Evolutionary conservation across 2,113 vertebrate species (phyloP), one percentile per base, ranked within the genome.

Genomic region (Pterophyllum scalare): DNA sequence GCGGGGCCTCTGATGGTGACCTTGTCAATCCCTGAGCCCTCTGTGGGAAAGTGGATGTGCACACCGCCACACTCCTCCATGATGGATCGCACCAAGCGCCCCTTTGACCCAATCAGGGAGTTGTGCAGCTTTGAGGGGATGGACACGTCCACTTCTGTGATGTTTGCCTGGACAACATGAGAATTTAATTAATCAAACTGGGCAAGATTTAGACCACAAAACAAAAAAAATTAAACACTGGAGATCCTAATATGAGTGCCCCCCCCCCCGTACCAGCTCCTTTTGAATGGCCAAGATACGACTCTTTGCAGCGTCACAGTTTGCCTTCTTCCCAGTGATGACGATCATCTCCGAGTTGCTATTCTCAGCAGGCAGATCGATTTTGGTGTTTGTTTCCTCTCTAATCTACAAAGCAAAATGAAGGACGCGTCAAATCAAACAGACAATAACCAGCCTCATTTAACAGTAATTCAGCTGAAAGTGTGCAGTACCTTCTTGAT

Each of bases 51-150:
- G 93, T 99, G 98, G 89, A 99, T 99, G 93, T 99, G 98, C 62
- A 99, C 98, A 0, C 98, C 98, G 0, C 98, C 98, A 4, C 98
- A 99, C 87, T 99, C 98, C 90, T 99, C 98, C 98, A 99, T 99
- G 94, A 99, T 98, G 31, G 98, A 97, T 61, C 98, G 98, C 90
- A 99, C 98, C 80, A 99, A 97, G 77, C 98, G 98, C 28, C 98
- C 98, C 94, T 99, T 99, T 1, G 98, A 97, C 59, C 98, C 98
- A 22, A 99, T 99, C 92, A 99, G 94, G 56, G 98, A 99, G 92
- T 98, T 99, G 94, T 99, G 98, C 88, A 99, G 93, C 89, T 97
- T 98, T 20, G 98, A 98, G 7, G 98, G 98, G 86, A 99, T 99
- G 61, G 97, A 99, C 14, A 99, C 97, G 65, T 99, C 98, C 33